Evolutionary conservation across 2,888 invertebrate genomes (phyloP).

Genomic region (Halocaridina rubra): DNA sequence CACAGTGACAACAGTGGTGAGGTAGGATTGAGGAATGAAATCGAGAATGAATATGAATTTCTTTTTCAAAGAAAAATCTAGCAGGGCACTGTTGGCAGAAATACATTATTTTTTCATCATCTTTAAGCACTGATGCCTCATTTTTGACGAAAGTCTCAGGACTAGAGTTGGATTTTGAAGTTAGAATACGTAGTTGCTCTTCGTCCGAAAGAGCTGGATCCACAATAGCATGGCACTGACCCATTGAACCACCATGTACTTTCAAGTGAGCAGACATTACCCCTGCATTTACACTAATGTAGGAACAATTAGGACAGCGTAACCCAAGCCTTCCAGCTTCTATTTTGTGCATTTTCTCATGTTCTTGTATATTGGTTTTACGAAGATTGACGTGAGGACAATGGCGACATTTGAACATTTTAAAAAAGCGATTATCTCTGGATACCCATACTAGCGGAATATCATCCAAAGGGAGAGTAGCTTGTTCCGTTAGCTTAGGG

Average conservation of each 20-base stretch:
- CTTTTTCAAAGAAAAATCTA: slow-evolving; percentile 81
- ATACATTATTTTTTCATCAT: slow-evolving; percentile 69
- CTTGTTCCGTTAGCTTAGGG: slow-evolving; percentile 66
- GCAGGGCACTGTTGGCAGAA: slow-evolving; percentile 88
- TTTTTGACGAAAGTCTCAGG: background rate
- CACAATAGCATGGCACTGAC: slow-evolving; percentile 79
- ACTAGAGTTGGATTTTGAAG: slow-evolving; percentile 14
- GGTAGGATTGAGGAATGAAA: slow-evolving; percentile 75
- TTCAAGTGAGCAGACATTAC: slow-evolving; percentile 76
- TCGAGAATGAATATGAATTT: slow-evolving; percentile 79
- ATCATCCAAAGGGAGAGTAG: slow-evolving; percentile 73
- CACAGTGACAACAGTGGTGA: slow-evolving; percentile 81
- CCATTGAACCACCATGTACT: slow-evolving; percentile 79
- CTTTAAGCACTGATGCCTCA: background rate
- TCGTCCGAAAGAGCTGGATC: slow-evolving; percentile 77
- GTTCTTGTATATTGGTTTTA: slow-evolving; percentile 82
- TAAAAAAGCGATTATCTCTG: slow-evolving; percentile 78
- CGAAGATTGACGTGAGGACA: slow-evolving; percentile 88
- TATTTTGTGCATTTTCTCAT: slow-evolving; percentile 82
- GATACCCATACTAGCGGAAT: slow-evolving; percentile 83
- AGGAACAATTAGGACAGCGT: slow-evolving; percentile 83
- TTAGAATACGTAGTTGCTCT: slow-evolving; percentile 74
- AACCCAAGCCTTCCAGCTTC: slow-evolving; percentile 66
- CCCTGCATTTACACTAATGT: slow-evolving; percentile 79
- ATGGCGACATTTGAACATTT: slow-evolving; percentile 86